Evolutionary conservation across 30 jellyfish, hydroid and myxozoan genomes (phyloP).

Genomic region (Nemopilema nomurai): DNA sequence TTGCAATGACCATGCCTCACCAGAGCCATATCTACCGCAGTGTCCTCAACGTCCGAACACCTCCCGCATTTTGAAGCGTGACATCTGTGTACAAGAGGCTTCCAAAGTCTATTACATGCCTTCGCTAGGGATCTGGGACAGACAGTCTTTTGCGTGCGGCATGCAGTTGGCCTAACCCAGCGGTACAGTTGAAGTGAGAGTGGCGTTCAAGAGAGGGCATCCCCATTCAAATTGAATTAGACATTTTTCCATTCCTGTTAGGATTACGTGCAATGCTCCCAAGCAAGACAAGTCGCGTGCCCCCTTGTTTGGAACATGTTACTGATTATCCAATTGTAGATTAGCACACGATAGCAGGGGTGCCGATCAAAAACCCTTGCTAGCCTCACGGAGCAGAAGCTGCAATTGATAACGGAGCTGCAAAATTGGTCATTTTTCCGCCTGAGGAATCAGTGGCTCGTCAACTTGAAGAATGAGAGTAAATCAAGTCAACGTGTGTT

Average conservation of each 20-base stretch:
- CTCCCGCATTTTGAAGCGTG: too few species aligned
- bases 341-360: constrained; percentile 5
- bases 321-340: constrained; percentile 16
- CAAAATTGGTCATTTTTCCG: too few species aligned
- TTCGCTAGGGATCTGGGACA: too few species aligned
- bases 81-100: too few species aligned
- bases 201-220: neutral
- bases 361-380: neutral
- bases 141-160: neutral
- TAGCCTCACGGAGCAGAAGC: constrained; percentile 1
- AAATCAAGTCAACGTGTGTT: neutral
- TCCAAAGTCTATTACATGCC: too few species aligned
- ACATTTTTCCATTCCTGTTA: neutral
- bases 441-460: too few species aligned
- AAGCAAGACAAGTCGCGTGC: constrained; percentile 11
- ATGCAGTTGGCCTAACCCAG: neutral
- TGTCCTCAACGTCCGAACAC: too few species aligned
- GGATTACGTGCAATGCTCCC: constrained; percentile 1
- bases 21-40: too few species aligned
- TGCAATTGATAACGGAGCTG: too few species aligned
- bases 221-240: neutral
- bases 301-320: neutral
- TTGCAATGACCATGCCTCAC: too few species aligned
- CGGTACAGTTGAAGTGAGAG: neutral
- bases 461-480: too few species aligned